Evolutionary conservation across 2,113 vertebrate genomes (phyloP).

Genomic region (Scortum barcoo): DNA sequence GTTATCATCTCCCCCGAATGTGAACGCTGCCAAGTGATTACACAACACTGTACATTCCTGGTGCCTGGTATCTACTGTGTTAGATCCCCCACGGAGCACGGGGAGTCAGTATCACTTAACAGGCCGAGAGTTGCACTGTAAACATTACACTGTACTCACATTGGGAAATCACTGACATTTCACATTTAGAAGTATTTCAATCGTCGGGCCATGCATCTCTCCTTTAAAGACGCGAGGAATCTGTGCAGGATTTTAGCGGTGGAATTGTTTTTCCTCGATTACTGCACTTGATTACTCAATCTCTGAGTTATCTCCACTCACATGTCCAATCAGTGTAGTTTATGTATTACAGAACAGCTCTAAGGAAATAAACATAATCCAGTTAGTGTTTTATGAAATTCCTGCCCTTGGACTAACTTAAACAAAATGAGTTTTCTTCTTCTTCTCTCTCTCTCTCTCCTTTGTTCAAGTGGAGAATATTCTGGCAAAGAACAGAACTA

Average conservation of each 20-base stretch:
- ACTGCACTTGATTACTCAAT: constrained; percentile 18
- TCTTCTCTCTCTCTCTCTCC: background rate
- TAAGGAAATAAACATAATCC: constrained; percentile 33
- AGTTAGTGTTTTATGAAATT: constrained; percentile 28
- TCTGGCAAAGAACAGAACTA: constrained; percentile 6
- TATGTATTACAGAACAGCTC: constrained; percentile 7
- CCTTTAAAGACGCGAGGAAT: constrained; percentile 18
- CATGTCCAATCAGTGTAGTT: constrained; percentile 16
- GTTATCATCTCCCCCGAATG: constrained; percentile 54
- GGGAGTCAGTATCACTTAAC: constrained; percentile 65
- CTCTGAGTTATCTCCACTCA: constrained; percentile 17
- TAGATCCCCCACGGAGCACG: constrained; percentile 71
- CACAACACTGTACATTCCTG: constrained; percentile 71
- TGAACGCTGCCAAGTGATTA: constrained; percentile 65
- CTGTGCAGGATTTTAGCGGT: background rate
- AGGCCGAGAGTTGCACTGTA: constrained; percentile 19
- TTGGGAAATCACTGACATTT: constrained; percentile 62
- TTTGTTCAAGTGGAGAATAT: constrained; percentile 40
- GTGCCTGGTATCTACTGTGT: constrained; percentile 78
- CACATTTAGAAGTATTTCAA: constrained; percentile 24
- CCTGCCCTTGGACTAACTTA: background rate
- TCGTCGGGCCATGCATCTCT: background rate
- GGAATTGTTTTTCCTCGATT: constrained; percentile 15
- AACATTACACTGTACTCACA: constrained; percentile 38
- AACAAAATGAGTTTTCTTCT: constrained; percentile 22